Conservation (phyloP, 1,140 invertebrate genomes). For the Ostrea denselamellosa region DNA sequence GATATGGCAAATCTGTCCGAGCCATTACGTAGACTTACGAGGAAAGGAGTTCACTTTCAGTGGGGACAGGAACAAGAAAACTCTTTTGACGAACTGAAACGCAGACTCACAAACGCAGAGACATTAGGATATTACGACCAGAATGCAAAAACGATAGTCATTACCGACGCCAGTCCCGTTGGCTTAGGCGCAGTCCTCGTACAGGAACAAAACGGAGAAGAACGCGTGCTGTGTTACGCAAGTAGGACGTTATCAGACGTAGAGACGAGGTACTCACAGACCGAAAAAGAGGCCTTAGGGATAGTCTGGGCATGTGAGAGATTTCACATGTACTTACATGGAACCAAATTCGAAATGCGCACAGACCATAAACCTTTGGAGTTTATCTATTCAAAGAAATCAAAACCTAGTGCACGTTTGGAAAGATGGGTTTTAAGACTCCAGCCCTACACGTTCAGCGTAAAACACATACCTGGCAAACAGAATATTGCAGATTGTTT, state of each 20-base stretch:
- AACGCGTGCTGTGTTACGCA: conserved; percentile 60
- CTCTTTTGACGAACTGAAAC: conserved; percentile 35
- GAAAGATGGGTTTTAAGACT: conserved; percentile 61
- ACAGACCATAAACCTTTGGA: too few relatives aligned
- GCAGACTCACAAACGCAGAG: not conserved
- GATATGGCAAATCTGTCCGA: not conserved
- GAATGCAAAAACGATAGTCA: conserved; percentile 9
- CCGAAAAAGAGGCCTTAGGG: conserved; percentile 78
- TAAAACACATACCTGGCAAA: conserved; percentile 52
- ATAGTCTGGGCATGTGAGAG: conserved; percentile 77
- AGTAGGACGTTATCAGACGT: conserved; percentile 54
- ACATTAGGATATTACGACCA: conserved; percentile 23
- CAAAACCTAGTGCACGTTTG: conserved; percentile 57
- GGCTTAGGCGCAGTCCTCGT: conserved; percentile 47
- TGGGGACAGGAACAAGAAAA: conserved; percentile 34
- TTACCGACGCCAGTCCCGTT: conserved; percentile 48
- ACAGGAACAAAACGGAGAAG: conserved; percentile 42
- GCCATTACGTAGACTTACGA: conserved; percentile 31
- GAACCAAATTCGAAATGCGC: conserved; percentile 70
- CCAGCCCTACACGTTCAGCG: conserved; percentile 50
- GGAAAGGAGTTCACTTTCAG: not conserved
- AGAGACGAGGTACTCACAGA: conserved; percentile 74
- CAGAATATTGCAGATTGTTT: conserved; percentile 56
- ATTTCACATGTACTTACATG: conserved; percentile 77
- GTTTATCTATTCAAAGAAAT: conserved; percentile 52